phyloP scores from a whole-genome alignment of 2,888 invertebrate species.

The Shargacucullia verbasci region DNA sequence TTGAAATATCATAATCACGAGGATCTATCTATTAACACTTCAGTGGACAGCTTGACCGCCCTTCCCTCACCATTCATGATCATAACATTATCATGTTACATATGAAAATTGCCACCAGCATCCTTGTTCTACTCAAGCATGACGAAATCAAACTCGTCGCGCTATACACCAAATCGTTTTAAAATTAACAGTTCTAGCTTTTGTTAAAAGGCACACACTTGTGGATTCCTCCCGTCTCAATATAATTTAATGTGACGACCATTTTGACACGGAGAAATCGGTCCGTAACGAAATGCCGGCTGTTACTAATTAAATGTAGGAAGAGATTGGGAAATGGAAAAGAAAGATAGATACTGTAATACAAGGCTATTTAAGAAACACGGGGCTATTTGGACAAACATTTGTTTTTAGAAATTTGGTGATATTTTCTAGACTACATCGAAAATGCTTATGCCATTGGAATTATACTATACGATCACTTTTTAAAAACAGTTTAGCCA shows the following conservation, averaged over 20 bases:
- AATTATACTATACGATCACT: no score
- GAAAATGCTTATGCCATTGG: no score
- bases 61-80: background rate
- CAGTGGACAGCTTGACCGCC: background rate
- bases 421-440: no score
- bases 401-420: no score
- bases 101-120: background rate
- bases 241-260: constrained; percentile 66
- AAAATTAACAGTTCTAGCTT: constrained; percentile 49
- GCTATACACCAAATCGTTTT: constrained; percentile 40
- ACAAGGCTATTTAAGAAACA: no score
- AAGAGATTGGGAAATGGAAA: constrained; percentile 5
- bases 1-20: constrained; percentile 1
- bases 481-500: no score
- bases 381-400: no score
- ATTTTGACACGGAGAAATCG: constrained; percentile 56
- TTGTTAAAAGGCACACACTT: constrained; percentile 51
- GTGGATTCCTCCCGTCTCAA: constrained; percentile 44
- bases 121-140: constrained; percentile 4
- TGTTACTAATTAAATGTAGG: constrained; percentile 24
- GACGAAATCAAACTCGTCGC: constrained; percentile 12
- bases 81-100: constrained; percentile 3
- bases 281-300: constrained; percentile 37
- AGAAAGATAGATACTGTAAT: no score
- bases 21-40: constrained; percentile 3